A percentile compares a stretch with the other conserved stretches of the same genome.
Evolutionary conservation across 2,113 vertebrate genomes (phyloP).

Genomic region (Epinephelus lanceolatus): DNA sequence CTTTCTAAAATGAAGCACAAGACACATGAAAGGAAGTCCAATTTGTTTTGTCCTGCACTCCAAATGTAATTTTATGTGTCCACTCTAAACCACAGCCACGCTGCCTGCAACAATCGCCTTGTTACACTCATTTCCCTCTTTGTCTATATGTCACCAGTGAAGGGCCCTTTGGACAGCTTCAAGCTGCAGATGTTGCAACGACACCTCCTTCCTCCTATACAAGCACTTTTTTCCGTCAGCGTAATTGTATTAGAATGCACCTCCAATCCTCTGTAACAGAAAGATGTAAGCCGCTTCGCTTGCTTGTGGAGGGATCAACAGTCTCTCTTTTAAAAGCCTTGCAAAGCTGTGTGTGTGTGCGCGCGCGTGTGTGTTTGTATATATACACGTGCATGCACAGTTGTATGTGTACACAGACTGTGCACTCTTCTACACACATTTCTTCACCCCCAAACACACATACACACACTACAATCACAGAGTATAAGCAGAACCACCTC

Average conservation of each 20-base stretch:
- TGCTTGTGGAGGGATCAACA: conserved; percentile 78
- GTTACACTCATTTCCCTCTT: conserved; percentile 65
- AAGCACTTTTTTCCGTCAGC: conserved; percentile 70
- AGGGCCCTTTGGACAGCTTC: conserved; percentile 54
- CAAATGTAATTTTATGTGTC: conserved; percentile 46
- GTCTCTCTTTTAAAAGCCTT: conserved; percentile 76
- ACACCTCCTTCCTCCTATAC: conserved; percentile 60
- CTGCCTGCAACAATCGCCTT: conserved; percentile 58
- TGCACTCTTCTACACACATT: conserved; percentile 37
- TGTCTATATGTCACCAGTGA: conserved; percentile 45
- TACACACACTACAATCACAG: conserved; percentile 43
- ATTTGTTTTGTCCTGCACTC: conserved; percentile 43
- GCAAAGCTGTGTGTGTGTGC: conserved; percentile 62
- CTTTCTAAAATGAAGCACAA: conserved; percentile 33
- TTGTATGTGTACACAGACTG: conserved; percentile 3
- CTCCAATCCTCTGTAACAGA: conserved; percentile 77
- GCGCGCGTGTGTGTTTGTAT: conserved; percentile 29
- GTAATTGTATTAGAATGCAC: conserved; percentile 83
- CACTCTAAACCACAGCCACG: conserved; percentile 39
- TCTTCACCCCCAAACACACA: conserved; percentile 47
- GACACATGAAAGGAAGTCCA: conserved; percentile 47
- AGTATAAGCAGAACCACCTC: conserved; percentile 71
- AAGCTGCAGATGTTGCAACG: conserved; percentile 55
- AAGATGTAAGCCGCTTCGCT: conserved; percentile 78
- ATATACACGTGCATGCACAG: conserved; percentile 11